Conservation (phyloP, 1,140 invertebrate genomes). For the Hyles euphorbiae region DNA sequence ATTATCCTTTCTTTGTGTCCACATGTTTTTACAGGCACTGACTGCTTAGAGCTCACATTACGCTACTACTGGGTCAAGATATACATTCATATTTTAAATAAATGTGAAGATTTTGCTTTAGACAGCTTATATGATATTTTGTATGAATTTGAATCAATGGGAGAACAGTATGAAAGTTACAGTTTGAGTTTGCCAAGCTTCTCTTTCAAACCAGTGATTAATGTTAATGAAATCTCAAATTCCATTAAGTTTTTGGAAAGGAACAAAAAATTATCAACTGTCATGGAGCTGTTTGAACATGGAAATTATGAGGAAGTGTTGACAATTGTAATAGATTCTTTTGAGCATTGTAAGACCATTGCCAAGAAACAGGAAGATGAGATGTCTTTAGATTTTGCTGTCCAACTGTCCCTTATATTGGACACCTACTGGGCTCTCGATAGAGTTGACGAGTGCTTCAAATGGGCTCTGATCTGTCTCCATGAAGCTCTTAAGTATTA, state of each 20-base stretch:
- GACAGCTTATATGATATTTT: slow-evolving; percentile 63
- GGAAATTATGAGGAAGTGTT: slow-evolving; percentile 80
- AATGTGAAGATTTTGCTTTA: slow-evolving; percentile 57
- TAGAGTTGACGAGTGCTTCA: slow-evolving; percentile 79
- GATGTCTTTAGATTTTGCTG: slow-evolving; percentile 73
- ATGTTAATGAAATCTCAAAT: slow-evolving; percentile 48
- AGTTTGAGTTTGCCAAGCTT: slow-evolving; percentile 58
- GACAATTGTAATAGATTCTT: slow-evolving; percentile 79
- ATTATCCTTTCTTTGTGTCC: slow-evolving; percentile 65
- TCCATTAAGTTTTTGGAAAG: slow-evolving; percentile 64
- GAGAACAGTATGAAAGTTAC: slow-evolving; percentile 48
- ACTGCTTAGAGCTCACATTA: slow-evolving; percentile 53
- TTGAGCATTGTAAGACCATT: slow-evolving; percentile 73
- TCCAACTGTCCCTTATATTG: slow-evolving; percentile 79
- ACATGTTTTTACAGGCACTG: slow-evolving; percentile 48
- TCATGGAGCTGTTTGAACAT: slow-evolving; percentile 77
- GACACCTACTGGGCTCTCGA: slow-evolving; percentile 82
- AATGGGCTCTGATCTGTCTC: slow-evolving; percentile 85
- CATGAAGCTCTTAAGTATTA: slow-evolving; percentile 79
- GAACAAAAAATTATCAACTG: slow-evolving; percentile 69
- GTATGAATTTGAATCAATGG: slow-evolving; percentile 67
- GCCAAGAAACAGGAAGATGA: slow-evolving; percentile 61
- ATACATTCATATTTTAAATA: slow-evolving; percentile 59
- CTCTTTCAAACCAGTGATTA: slow-evolving; percentile 57
- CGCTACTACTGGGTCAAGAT: slow-evolving; percentile 65